phyloP scores from a whole-genome alignment of 1,140 invertebrate species.

The Trichonephila clavipes region DNA sequence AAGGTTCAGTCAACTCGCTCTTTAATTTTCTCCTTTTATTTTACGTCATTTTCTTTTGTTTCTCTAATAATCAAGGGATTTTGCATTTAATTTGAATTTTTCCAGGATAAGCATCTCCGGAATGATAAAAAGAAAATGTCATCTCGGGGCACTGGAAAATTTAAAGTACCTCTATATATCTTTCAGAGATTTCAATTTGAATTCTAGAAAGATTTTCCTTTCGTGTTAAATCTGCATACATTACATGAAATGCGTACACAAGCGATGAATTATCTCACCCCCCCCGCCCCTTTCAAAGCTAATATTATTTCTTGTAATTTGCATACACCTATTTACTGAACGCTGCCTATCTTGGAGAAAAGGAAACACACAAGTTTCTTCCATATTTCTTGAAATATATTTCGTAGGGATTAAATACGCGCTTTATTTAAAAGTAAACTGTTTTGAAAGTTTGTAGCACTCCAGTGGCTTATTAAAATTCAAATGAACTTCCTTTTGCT shows the following conservation, averaged over 20 bases:
- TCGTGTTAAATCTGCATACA: slow-evolving; percentile 22
- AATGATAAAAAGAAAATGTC: slow-evolving; percentile 19
- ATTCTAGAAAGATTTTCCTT: neutral
- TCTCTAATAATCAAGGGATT: neutral
- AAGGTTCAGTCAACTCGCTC: slow-evolving; percentile 10
- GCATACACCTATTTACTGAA: neutral
- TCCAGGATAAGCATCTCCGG: neutral
- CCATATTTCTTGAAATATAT: neutral
- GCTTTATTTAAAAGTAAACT: neutral
- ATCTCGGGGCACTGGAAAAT: neutral
- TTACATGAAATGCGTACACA: neutral
- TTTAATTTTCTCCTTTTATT: neutral
- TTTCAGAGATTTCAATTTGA: slow-evolving; percentile 23
- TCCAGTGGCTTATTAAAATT: neutral
- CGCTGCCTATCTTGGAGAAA: neutral
- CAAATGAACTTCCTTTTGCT: neutral
- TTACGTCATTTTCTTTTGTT: neutral
- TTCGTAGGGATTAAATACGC: neutral
- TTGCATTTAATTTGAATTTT: slow-evolving; percentile 41
- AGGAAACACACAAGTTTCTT: neutral
- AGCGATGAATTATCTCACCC: neutral
- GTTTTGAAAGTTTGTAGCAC: neutral
- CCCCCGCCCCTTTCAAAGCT: neutral
- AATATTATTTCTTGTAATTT: slow-evolving; percentile 23
- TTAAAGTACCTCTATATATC: neutral